These are phyloP conservation scores for Protonibea diacanthus DNA, from an alignment of 2,797 vertebrate genomes.

Conservation along the genomic window DNA sequence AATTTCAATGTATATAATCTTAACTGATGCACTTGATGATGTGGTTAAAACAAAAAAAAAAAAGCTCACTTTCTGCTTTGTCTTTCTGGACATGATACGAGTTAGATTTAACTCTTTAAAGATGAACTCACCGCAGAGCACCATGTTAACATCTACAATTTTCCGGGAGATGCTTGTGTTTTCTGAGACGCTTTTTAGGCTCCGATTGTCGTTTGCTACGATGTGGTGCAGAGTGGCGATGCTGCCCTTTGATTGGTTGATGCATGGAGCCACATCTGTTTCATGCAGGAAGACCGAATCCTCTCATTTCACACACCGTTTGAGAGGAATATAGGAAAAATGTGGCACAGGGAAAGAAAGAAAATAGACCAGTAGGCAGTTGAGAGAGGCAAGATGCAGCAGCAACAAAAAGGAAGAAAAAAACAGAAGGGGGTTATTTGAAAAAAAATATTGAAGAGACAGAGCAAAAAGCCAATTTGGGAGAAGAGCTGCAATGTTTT, in stretches of 20 bases:
- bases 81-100: slow-evolving; percentile 8
- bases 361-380: slow-evolving; percentile 50
- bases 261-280: slow-evolving; percentile 71
- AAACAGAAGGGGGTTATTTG: slow-evolving; percentile 43
- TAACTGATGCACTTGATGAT: slow-evolving; percentile 1
- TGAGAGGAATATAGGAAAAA: slow-evolving; percentile 64
- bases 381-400: slow-evolving; percentile 35
- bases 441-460: slow-evolving; percentile 51
- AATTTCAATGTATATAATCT: not conserved
- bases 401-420: slow-evolving; percentile 20
- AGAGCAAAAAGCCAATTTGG: slow-evolving; percentile 60
- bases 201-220: slow-evolving; percentile 53
- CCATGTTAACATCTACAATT: slow-evolving; percentile 42
- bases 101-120: slow-evolving; percentile 13
- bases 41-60: not conserved
- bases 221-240: slow-evolving; percentile 38
- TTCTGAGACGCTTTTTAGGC: slow-evolving; percentile 23
- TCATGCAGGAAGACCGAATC: slow-evolving; percentile 56
- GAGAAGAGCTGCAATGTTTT: slow-evolving; percentile 49
- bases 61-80: not conserved
- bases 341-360: slow-evolving; percentile 29
- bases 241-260: slow-evolving; percentile 56
- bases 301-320: slow-evolving; percentile 77
- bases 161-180: slow-evolving; percentile 27
- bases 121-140: slow-evolving; percentile 1